Evolutionary conservation across 2,888 invertebrate genomes (phyloP), one percentile per base, ranked within the genome.

Genomic region (Epinotia nisella): DNA sequence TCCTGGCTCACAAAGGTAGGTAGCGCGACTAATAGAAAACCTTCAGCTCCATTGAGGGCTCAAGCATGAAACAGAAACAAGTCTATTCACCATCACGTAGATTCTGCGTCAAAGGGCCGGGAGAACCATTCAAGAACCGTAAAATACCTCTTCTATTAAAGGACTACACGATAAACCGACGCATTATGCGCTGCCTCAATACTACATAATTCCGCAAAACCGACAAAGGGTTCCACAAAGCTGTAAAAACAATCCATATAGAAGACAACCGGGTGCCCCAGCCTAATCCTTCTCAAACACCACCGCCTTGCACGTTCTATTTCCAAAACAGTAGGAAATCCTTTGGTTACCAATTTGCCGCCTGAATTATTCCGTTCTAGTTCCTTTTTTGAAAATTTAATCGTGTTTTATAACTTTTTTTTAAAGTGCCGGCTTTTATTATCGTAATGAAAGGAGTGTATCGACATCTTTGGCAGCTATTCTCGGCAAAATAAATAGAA

Each of bases 291-390:
- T 82, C 87, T 85, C 88, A 91, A 91, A 90, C 90, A 83, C 81
- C 78, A 83, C 91, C 91, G 89, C 85, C 77, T 78, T 79, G 81
- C 83, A 81, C 82, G 82, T 82, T 83, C 78, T 91, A 92, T 93
- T 93, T 92, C 83, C 88, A 92, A 93, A 93, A 93, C 92, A 93
- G 92, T 87, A 90, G 90, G 90, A 90, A 89, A 92, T 91, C 90
- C 91, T 90, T 93, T 91, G 88, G 89, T 88, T 90, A 90, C 83
- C 89, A 86, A 92, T 93, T 92, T 93, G 89, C 90, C 91, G 93
- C 91, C 83, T 88, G 89, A 89, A 85, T 90, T 87, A 86, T 83
- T 87, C 80, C 83, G 80, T 88, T 89, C 73, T 80, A 79, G 79
- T 79, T 81, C 79, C 77, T 82, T 86, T 87, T 88, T 84, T 81